Evolutionary conservation across 37 sponge, comb jelly and placozoan species (phyloP).

Genomic region (Cliona cf. orientalis): DNA sequence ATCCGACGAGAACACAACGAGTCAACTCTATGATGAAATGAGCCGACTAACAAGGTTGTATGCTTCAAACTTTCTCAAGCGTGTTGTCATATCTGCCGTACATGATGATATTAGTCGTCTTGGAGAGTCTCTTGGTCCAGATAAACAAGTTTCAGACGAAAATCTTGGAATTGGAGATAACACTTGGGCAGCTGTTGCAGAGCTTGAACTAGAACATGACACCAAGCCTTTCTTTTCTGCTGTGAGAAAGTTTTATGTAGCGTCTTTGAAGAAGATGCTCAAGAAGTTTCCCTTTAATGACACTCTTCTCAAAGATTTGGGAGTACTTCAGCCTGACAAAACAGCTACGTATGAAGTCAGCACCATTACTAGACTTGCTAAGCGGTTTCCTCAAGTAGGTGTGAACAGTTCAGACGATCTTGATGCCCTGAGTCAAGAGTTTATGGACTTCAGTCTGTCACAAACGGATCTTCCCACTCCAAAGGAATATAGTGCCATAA

Average conservation of each 20-base stretch:
- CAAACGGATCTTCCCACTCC: conserved; percentile 10
- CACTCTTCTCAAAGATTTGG: conserved; percentile 45
- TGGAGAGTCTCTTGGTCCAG: too few species aligned
- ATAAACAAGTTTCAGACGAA: conserved; percentile 24
- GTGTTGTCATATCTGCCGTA: neutral
- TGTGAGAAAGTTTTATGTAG: conserved; percentile 24
- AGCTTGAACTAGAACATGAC: neutral
- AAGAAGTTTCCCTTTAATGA: conserved; percentile 45
- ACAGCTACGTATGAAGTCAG: conserved; percentile 2
- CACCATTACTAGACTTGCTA: conserved; percentile 2
- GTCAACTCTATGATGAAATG: conserved; percentile 55
- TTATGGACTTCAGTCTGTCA: conserved; percentile 36
- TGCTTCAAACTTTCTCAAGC: conserved; percentile 38
- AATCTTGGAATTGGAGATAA: conserved; percentile 40
- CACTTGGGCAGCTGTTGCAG: conserved; percentile 32
- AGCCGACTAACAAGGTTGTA: conserved; percentile 33
- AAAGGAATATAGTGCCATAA: too few species aligned
- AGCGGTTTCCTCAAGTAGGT: conserved; percentile 6
- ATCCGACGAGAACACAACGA: conserved; percentile 38
- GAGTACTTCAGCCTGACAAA: conserved; percentile 30
- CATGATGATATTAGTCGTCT: too few species aligned
- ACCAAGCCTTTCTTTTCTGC: neutral
- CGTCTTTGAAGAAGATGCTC: conserved; percentile 41
- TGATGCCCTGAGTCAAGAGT: conserved; percentile 34
- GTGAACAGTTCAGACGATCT: conserved; percentile 25